These are phyloP conservation scores for Achroia grisella DNA, from an alignment of 1,140 invertebrate genomes.

Conservation along the genomic window DNA sequence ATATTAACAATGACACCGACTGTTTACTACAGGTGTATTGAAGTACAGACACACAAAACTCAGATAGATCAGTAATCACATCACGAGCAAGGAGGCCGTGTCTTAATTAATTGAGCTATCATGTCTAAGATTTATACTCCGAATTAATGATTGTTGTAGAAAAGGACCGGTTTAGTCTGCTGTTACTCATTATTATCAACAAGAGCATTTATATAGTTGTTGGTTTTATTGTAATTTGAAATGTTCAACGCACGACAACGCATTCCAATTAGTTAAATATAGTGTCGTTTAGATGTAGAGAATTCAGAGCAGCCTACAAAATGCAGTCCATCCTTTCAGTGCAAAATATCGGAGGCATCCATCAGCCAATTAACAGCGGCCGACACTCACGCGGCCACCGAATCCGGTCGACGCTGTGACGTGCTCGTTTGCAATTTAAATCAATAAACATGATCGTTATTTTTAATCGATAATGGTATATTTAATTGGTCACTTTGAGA, in stretches of 20 bases:
- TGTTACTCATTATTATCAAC: no score
- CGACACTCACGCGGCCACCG: constrained; percentile 9
- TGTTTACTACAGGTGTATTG: not conserved
- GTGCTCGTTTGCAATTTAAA: constrained; percentile 50
- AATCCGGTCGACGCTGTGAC: constrained; percentile 22
- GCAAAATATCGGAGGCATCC: constrained; percentile 15
- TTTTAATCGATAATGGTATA: constrained; percentile 30
- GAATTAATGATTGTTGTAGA: no score
- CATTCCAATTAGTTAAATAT: not conserved
- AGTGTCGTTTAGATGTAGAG: not conserved
- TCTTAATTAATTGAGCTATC: no score
- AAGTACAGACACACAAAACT: not conserved
- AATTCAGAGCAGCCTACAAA: no score
- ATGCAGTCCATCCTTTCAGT: not conserved
- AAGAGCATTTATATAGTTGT: no score
- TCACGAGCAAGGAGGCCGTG: no score
- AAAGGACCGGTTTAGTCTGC: no score
- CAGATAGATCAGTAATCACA: not conserved
- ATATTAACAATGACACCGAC: no score
- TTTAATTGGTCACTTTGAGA: constrained; percentile 28
- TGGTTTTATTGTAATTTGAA: not conserved
- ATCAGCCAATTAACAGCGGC: constrained; percentile 25
- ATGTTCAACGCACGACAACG: not conserved
- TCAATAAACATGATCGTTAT: constrained; percentile 38
- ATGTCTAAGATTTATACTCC: no score